Conservation (phyloP, 2,888 invertebrate genomes). For the Griposia aprilina region DNA sequence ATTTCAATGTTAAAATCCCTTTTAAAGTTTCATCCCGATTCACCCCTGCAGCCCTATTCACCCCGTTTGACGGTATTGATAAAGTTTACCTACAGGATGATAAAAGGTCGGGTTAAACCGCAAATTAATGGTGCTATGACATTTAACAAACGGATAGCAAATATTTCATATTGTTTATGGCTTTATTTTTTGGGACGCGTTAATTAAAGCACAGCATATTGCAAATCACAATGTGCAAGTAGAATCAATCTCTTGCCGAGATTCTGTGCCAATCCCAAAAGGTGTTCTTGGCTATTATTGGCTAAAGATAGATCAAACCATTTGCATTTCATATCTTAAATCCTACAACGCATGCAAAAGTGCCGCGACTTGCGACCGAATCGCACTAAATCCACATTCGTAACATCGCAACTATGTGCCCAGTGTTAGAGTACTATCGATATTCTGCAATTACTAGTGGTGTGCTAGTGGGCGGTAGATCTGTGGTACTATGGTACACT, state of each 20-base stretch:
- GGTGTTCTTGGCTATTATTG: background rate
- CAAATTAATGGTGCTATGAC: too few relatives aligned
- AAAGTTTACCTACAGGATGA: too few relatives aligned
- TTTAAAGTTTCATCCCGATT: too few relatives aligned
- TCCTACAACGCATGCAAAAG: background rate
- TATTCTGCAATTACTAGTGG: slow-evolving; percentile 59
- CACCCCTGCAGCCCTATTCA: too few relatives aligned
- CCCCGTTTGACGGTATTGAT: background rate
- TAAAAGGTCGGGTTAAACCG: background rate
- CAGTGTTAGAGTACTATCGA: slow-evolving; percentile 50
- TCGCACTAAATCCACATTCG: background rate
- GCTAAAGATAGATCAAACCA: too few relatives aligned
- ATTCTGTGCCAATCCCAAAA: background rate
- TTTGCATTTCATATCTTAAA: background rate
- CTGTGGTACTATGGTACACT: slow-evolving; percentile 43
- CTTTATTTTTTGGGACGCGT: background rate
- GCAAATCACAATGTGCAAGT: background rate
- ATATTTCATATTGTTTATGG: background rate
- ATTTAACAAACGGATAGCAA: background rate
- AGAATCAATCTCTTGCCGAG: too few relatives aligned
- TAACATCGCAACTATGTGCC: slow-evolving; percentile 30
- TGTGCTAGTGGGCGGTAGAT: slow-evolving; percentile 45
- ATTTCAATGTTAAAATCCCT: too few relatives aligned
- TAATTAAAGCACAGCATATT: background rate
- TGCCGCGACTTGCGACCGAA: background rate